These are phyloP conservation scores for Lasioglossum calceatum DNA, from an alignment of 2,888 invertebrate genomes.

Conservation along the genomic window DNA sequence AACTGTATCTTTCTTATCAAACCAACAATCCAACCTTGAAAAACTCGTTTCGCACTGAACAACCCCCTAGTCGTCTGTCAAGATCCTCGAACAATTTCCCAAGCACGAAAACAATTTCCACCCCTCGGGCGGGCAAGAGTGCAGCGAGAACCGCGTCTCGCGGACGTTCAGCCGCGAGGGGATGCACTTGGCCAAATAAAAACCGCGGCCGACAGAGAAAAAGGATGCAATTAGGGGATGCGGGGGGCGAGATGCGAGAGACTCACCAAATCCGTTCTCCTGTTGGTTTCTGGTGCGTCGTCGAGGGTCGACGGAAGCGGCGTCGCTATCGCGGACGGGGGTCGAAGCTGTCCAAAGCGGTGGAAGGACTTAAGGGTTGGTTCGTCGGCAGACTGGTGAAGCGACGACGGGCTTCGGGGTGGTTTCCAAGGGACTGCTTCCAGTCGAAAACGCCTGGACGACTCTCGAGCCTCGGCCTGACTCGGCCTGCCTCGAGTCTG, in stretches of 20 bases:
- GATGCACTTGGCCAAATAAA: not conserved
- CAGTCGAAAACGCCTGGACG: slow-evolving; percentile 74
- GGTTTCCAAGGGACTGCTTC: slow-evolving; percentile 82
- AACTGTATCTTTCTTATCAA: not conserved
- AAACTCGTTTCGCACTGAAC: not conserved
- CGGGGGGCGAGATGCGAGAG: not conserved
- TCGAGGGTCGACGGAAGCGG: slow-evolving; percentile 11
- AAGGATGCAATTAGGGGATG: not conserved
- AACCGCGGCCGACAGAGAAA: not conserved
- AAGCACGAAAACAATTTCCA: not conserved
- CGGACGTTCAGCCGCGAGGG: not conserved
- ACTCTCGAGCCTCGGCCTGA: slow-evolving; percentile 74
- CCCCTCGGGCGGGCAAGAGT: not conserved
- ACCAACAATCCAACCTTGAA: not conserved
- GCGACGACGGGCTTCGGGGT: slow-evolving; percentile 79
- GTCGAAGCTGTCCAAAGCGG: slow-evolving; percentile 37
- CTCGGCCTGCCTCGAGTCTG: slow-evolving; percentile 73
- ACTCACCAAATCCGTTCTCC: slow-evolving; percentile 49
- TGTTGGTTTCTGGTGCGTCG: not conserved
- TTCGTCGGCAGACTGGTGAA: slow-evolving; percentile 64
- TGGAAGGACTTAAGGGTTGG: slow-evolving; percentile 50
- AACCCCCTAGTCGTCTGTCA: not conserved
- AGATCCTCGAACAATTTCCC: not conserved
- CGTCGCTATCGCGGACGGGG: slow-evolving; percentile 23
- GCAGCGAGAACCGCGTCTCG: not conserved